These are phyloP conservation scores for Alces alces DNA, from an alignment of 2,113 vertebrate species.

Conservation along the genomic window DNA sequence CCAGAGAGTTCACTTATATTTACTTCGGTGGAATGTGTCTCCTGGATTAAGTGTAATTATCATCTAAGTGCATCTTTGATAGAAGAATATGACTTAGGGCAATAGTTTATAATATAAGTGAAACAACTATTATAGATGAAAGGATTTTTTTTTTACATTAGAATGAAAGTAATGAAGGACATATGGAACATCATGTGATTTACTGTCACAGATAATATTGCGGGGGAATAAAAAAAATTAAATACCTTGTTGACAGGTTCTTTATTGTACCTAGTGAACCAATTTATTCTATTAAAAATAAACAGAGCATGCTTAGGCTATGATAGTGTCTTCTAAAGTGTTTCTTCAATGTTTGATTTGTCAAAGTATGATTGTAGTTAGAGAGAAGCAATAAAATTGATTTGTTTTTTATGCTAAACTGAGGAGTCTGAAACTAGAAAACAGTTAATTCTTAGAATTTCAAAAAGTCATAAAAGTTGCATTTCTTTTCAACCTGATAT, in stretches of 20 bases:
- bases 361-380: constrained; percentile 38
- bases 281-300: constrained; percentile 20
- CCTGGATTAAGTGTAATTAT: background rate
- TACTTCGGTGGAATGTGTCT: background rate
- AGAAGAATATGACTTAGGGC: background rate
- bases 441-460: background rate
- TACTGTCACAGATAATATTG: constrained; percentile 21
- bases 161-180: constrained; percentile 11
- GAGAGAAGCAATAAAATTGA: background rate
- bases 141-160: background rate
- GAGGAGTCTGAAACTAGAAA: background rate
- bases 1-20: background rate
- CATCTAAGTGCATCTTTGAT: background rate
- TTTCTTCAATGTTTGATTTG: constrained; percentile 45
- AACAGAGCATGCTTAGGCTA: constrained; percentile 34
- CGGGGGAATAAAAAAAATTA: constrained; percentile 18
- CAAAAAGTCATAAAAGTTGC: background rate
- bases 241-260: constrained; percentile 30
- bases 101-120: background rate
- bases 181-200: constrained; percentile 31
- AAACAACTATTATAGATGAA: accelerated
- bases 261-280: constrained; percentile 50
- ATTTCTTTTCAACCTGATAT: background rate
- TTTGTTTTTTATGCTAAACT: background rate
- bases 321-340: constrained; percentile 36